Percentiles rank a stretch among this genome's conserved stretches.
phyloP scores from a whole-genome alignment of 2,797 vertebrate species.

The Allobates femoralis region DNA sequence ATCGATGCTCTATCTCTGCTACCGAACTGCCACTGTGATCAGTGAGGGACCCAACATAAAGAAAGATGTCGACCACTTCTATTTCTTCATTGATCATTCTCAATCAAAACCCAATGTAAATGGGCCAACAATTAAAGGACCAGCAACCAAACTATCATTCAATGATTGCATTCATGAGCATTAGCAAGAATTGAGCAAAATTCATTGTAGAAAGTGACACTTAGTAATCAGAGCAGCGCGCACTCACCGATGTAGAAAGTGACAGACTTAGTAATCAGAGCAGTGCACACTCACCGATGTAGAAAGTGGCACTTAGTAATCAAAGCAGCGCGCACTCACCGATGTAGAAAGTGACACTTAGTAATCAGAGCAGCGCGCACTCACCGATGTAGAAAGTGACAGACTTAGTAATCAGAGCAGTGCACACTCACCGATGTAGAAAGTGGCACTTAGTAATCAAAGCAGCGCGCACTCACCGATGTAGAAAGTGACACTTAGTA shows the following conservation, averaged over 20 bases:
- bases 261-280: constrained; percentile 71
- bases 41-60: too few species aligned
- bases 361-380: constrained; percentile 60
- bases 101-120: too few species aligned
- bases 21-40: too few species aligned
- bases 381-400: constrained; percentile 92
- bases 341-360: constrained; percentile 90
- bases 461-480: constrained; percentile 80
- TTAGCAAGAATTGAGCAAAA: too few species aligned
- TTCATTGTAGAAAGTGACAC: background rate
- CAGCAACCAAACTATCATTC: too few species aligned
- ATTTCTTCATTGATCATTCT: too few species aligned
- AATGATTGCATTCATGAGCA: too few species aligned
- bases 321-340: constrained; percentile 77
- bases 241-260: constrained; percentile 93
- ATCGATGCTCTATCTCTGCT: too few species aligned
- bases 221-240: background rate
- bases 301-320: constrained; percentile 89
- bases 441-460: constrained; percentile 81
- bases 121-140: too few species aligned
- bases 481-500: constrained; percentile 91
- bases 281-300: constrained; percentile 82
- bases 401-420: constrained; percentile 65
- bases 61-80: too few species aligned
- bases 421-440: constrained; percentile 87